Conservation (phyloP, 2,888 invertebrate genomes). For the Andrena bicolor region DNA sequence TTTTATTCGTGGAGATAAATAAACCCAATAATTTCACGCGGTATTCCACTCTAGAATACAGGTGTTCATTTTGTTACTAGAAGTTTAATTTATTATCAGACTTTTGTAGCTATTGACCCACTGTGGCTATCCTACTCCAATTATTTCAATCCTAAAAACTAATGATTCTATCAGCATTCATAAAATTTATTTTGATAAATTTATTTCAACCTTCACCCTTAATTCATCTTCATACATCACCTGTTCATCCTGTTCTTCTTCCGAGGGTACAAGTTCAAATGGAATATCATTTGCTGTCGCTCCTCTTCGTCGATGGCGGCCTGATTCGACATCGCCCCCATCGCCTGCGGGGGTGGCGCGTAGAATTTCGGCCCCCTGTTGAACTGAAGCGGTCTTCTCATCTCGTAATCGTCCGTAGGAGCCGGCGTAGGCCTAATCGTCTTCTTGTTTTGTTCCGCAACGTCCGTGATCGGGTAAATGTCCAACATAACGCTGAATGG, state of each 20-base stretch:
- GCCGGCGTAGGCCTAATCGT: slow-evolving; percentile 67
- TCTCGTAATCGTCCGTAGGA: slow-evolving; percentile 74
- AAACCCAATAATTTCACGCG: too few species aligned
- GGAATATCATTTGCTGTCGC: slow-evolving; percentile 88
- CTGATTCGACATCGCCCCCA: slow-evolving; percentile 71
- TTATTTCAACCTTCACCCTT: too few species aligned
- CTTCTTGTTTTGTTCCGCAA: slow-evolving; percentile 77
- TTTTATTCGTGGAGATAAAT: too few species aligned
- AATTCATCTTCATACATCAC: slow-evolving; percentile 57
- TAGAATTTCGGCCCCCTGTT: slow-evolving; percentile 74
- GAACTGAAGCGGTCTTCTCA: slow-evolving; percentile 71
- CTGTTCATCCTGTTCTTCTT: slow-evolving; percentile 83
- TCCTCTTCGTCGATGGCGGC: slow-evolving; percentile 77
- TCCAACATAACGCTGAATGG: slow-evolving; percentile 89
- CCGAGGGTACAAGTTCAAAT: slow-evolving; percentile 88
- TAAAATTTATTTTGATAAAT: not conserved
- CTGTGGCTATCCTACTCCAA: too few species aligned
- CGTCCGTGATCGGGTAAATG: slow-evolving; percentile 87
- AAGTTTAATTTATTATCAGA: too few species aligned
- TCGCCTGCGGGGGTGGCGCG: slow-evolving; percentile 58
- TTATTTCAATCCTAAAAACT: too few species aligned
- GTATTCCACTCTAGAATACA: too few species aligned
- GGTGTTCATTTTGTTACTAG: too few species aligned
- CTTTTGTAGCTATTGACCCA: too few species aligned
- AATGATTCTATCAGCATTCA: not conserved